phyloP scores from a whole-genome alignment of 2,797 vertebrate genomes.

The Eulemur coronatus region DNA sequence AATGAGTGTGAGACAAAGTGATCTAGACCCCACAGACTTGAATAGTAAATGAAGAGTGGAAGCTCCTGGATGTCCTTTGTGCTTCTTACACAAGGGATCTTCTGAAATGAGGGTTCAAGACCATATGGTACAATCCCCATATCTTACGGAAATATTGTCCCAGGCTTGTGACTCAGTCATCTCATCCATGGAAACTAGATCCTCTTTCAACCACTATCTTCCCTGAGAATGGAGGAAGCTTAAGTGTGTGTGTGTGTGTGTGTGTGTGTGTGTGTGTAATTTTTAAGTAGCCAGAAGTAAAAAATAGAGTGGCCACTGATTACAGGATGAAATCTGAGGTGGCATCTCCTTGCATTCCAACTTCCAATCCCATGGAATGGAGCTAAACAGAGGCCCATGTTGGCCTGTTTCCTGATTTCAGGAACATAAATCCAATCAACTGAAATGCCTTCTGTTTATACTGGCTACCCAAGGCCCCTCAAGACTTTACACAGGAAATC shows the following conservation, averaged over 20 bases:
- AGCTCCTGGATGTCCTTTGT: background rate
- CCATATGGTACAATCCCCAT: background rate
- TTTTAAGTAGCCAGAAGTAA: conserved; percentile 28
- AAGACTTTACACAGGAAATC: conserved; percentile 78
- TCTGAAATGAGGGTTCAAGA: conserved; percentile 25
- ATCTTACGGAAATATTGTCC: background rate
- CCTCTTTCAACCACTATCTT: background rate
- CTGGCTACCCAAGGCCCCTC: conserved; percentile 62
- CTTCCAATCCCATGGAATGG: background rate
- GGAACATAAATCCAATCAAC: conserved; percentile 67
- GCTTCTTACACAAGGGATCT: background rate
- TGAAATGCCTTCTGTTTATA: conserved; percentile 71
- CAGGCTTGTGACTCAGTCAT: background rate
- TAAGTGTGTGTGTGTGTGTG: background rate
- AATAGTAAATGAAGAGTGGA: background rate
- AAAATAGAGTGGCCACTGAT: conserved; percentile 22
- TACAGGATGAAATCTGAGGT: conserved; percentile 50
- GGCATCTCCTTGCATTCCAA: conserved; percentile 57
- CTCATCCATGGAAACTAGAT: background rate
- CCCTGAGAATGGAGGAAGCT: background rate
- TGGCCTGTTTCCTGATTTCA: conserved; percentile 71
- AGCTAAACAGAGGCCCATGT: conserved; percentile 48
- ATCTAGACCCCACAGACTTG: background rate
- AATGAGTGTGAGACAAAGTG: background rate
- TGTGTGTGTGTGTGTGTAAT: background rate